Evolutionary conservation across 2,888 invertebrate genomes (phyloP).

Genomic region (Hylaea fasciaria): DNA sequence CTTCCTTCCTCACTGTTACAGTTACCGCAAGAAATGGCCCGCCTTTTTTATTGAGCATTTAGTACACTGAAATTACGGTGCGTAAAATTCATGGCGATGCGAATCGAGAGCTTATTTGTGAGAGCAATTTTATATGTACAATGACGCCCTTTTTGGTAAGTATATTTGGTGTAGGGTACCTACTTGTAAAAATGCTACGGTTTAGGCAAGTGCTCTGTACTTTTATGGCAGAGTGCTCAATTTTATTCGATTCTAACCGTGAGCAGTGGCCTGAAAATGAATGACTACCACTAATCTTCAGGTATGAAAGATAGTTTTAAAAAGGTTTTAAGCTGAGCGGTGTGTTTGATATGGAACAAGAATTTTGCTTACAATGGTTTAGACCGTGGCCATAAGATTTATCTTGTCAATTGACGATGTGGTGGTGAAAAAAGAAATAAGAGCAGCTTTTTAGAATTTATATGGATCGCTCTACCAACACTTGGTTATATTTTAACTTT

Average conservation of each 20-base stretch:
- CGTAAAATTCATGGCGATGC: constrained; percentile 65
- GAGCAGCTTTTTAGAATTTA: no score
- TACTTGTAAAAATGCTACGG: constrained; percentile 25
- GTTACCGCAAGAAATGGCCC: constrained; percentile 71
- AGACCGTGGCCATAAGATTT: no score
- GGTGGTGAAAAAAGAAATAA: no score
- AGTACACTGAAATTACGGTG: constrained; percentile 72
- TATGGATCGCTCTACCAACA: no score
- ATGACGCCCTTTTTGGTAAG: constrained; percentile 33
- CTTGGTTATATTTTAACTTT: not conserved
- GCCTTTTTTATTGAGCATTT: constrained; percentile 79
- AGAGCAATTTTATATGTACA: constrained; percentile 41
- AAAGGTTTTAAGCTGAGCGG: no score
- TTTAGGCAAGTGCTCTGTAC: constrained; percentile 17
- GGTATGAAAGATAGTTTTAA: no score
- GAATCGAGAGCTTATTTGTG: constrained; percentile 43
- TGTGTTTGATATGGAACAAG: no score
- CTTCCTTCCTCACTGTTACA: constrained; percentile 80
- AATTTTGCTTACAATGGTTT: no score
- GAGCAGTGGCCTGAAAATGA: constrained; percentile 12
- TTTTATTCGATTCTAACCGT: constrained; percentile 23
- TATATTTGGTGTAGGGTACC: no score
- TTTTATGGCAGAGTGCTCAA: constrained; percentile 22
- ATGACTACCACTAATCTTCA: not conserved
- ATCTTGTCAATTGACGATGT: no score